Base-by-base conservation (phyloP, 2,888 invertebrate species). In the Esperia sulphurella region DNA sequence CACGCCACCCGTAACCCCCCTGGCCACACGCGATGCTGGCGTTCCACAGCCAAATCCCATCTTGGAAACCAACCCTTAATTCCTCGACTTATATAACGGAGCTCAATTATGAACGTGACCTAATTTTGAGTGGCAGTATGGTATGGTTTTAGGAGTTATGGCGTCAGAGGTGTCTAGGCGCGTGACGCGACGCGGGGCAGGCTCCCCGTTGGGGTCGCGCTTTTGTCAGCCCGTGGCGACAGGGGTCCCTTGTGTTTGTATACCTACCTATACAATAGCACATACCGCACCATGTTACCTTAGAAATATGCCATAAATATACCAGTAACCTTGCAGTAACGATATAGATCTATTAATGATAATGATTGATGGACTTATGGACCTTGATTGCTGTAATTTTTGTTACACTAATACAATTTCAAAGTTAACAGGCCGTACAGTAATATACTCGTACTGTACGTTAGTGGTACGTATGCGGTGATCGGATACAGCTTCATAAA, bases 211-310 rank as follows among this genome's bases (percentile, higher is more conserved):
- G 71, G 77, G 70, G 69, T 71, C 73, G 68, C 65, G 63, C 68
- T 73, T 66, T 72, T 72, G 69, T 71, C 68, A 67, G 67, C 65
- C 68, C 59, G 57, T 70, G 70, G 14, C 8, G 68, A 63, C 71
- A 59, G 55, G 60, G 63, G 65, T 67, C 72, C 71, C 74, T 63
- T 56, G 58, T 71, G 69, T 73, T 76, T 75, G 73, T 71, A 69
- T 73, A 65, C 64, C 4, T 35, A n/a, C 35, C n/a, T n/a, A 13
- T 39, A 39, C 28, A 9, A 40, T 21, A 40, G n/a, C 35, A n/a
- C 35, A n/a, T n/a, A 35, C 35, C 35, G 35, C 35, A 9, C 21
- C 21, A 12, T n/a, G 9, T 37, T n/a, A 12, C n/a, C n/a, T 33
- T n/a, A 8, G 33, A 10, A n/a, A n/a, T 37, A 12, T n/a, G 9